Evolutionary conservation across 2,797 vertebrate species (phyloP).

Genomic region (Anguilla pacifica): DNA sequence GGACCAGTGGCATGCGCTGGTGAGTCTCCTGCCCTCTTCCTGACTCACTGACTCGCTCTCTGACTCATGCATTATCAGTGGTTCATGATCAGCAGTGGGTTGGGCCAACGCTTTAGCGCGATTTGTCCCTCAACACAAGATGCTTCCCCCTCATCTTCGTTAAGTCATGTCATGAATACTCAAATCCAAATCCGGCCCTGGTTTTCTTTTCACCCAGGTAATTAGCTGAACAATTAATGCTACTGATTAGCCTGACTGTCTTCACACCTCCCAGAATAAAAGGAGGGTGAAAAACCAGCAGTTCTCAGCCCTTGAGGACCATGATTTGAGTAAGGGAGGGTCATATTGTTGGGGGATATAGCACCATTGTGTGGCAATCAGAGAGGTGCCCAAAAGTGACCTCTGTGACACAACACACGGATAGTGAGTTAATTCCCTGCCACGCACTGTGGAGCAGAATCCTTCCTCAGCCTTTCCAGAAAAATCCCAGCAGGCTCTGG

Average conservation of each 20-base stretch:
- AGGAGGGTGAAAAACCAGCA: not conserved
- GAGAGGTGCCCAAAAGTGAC: not conserved
- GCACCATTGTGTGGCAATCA: not conserved
- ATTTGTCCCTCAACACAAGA: not conserved
- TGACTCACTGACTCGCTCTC: not conserved
- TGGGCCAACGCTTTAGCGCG: not conserved
- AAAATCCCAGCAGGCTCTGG: not conserved
- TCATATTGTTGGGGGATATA: not conserved
- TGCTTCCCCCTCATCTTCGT: not conserved
- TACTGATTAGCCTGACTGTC: not conserved
- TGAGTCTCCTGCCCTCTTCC: conserved; percentile 49
- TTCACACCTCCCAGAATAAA: not conserved
- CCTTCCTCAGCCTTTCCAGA: not conserved
- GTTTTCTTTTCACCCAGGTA: not conserved
- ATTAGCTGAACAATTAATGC: not conserved
- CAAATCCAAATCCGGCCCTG: not conserved
- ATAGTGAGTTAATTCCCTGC: not conserved
- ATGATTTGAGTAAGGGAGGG: not conserved
- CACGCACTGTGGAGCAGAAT: not conserved
- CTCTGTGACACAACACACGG: not conserved
- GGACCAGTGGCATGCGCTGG: conserved; percentile 78
- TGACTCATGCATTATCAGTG: not conserved
- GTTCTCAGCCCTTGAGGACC: not conserved
- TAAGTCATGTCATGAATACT: not conserved
- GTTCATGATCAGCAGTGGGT: not conserved